Evolutionary conservation across 1,140 invertebrate genomes (phyloP).

Genomic region (Anoplophora glabripennis): DNA sequence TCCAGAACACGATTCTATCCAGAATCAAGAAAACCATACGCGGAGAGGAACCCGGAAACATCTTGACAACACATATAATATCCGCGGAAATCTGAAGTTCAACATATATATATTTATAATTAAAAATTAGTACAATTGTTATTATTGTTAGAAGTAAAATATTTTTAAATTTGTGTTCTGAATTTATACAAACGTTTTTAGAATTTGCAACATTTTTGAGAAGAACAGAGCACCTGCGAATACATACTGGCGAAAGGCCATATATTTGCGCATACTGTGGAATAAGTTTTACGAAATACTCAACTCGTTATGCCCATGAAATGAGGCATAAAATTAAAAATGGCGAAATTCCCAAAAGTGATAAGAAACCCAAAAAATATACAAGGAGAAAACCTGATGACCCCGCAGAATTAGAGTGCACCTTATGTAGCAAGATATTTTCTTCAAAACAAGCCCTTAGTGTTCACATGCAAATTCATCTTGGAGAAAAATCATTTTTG

Average conservation of each 20-base stretch:
- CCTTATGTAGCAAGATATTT: constrained; percentile 5
- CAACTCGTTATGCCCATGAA: constrained; percentile 8
- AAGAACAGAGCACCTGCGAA: constrained; percentile 2
- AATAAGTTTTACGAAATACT: constrained; percentile 10
- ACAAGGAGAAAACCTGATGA: background rate
- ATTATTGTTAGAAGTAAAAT: no score
- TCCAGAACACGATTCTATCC: no score
- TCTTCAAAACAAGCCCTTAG: constrained; percentile 8
- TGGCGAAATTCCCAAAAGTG: constrained; percentile 8
- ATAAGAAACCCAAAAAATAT: constrained; percentile 9
- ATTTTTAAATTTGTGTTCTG: background rate
- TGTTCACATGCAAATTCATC: constrained; percentile 13
- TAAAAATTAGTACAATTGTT: no score
- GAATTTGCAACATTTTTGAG: constrained; percentile 9
- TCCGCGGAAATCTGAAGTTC: no score
- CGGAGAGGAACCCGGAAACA: no score
- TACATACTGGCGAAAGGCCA: constrained; percentile 12
- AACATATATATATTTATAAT: no score
- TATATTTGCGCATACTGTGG: constrained; percentile 9
- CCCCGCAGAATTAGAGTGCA: background rate
- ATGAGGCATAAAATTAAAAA: constrained; percentile 16
- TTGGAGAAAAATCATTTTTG: constrained; percentile 10
- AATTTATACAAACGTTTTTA: constrained; percentile 1
- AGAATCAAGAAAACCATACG: no score
- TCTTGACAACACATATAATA: no score